These are phyloP conservation scores for Myotis yumanensis DNA, from an alignment of 2,113 vertebrate genomes.

Conservation along the genomic window DNA sequence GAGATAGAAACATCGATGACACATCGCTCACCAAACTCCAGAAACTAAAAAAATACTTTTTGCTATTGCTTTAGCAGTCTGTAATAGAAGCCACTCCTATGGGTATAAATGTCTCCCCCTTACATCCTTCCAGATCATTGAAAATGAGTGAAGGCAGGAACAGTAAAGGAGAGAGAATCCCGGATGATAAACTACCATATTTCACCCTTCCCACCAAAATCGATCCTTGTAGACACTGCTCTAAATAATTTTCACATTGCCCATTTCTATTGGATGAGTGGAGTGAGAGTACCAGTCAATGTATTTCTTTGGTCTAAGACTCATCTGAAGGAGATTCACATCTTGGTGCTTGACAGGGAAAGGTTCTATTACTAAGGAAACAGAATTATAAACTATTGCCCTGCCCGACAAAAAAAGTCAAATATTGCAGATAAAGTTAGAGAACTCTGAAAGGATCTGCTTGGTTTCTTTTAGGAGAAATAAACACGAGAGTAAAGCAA, in stretches of 20 bases:
- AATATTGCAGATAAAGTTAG: not conserved
- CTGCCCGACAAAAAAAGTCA: not conserved
- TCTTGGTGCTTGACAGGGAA: not conserved
- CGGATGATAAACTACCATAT: not conserved
- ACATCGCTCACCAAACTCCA: not conserved
- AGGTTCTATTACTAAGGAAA: constrained; percentile 17
- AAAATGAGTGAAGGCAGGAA: not conserved
- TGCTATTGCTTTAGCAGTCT: constrained; percentile 1
- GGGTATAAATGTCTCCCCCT: not conserved
- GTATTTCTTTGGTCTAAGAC: not conserved
- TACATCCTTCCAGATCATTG: not conserved
- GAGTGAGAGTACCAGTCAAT: not conserved
- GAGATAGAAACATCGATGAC: too few species aligned
- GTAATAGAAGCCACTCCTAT: not conserved
- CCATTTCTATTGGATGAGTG: not conserved
- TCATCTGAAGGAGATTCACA: constrained; percentile 1
- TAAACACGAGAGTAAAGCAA: constrained; percentile 14
- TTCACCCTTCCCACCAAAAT: not conserved
- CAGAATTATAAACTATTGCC: not conserved
- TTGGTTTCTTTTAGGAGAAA: not conserved
- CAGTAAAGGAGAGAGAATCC: not conserved
- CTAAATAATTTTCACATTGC: not conserved
- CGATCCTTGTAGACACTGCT: not conserved
- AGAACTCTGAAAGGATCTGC: not conserved
- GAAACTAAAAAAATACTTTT: constrained; percentile 1